Conservation (phyloP, 2,888 invertebrate species). For the Sphaeridia pumilis region DNA sequence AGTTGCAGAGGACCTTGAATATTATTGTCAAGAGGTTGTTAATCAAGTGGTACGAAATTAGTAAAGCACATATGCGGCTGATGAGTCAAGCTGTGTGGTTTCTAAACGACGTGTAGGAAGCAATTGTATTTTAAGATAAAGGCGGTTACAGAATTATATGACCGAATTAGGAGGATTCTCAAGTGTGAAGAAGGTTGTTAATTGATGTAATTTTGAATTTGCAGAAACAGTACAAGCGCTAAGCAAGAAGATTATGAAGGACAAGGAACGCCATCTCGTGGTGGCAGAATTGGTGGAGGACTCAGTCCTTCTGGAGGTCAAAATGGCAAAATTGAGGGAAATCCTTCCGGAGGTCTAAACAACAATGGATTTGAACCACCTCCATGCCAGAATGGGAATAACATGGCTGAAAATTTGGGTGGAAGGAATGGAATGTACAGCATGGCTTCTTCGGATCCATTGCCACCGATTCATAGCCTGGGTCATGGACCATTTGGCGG, state of each 20-base stretch:
- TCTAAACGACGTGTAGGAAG: too few species aligned
- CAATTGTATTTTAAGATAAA: too few species aligned
- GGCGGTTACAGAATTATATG: too few species aligned
- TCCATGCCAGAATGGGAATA: constrained; percentile 27
- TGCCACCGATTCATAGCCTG: constrained; percentile 40
- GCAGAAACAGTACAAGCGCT: constrained; percentile 16
- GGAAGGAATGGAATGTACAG: constrained; percentile 32
- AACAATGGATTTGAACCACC: constrained; percentile 55
- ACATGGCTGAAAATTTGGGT: constrained; percentile 40
- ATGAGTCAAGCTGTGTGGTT: too few species aligned
- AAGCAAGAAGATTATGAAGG: constrained; percentile 36
- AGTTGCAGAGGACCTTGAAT: neutral
- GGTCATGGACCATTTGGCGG: constrained; percentile 47
- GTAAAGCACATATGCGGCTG: too few species aligned
- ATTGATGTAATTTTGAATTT: too few species aligned
- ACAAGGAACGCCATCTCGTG: constrained; percentile 35
- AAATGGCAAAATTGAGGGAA: constrained; percentile 27
- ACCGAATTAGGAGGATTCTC: too few species aligned
- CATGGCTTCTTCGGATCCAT: constrained; percentile 33
- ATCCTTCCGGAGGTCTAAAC: constrained; percentile 39
- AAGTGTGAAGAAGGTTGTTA: too few species aligned
- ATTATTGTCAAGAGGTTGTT: too few species aligned
- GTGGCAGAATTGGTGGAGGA: constrained; percentile 35
- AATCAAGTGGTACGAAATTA: too few species aligned
- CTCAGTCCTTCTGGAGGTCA: constrained; percentile 29